Percentiles rank a stretch among this genome's conserved stretches.
Evolutionary conservation across 1,140 invertebrate genomes (phyloP).

Genomic region (Andricus grossulariae): DNA sequence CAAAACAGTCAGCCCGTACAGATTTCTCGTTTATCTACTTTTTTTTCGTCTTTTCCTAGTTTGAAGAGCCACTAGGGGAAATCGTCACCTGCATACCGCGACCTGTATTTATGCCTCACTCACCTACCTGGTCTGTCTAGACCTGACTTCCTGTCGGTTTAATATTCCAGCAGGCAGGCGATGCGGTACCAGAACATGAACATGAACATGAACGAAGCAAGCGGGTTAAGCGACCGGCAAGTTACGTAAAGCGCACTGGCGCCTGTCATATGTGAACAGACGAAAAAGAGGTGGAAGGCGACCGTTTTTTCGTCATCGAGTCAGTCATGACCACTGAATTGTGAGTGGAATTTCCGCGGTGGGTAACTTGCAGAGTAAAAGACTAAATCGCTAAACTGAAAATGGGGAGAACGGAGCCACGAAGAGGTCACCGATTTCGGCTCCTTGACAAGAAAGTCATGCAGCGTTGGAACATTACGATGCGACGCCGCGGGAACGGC

Average conservation of each 20-base stretch:
- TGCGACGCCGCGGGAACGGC: not conserved
- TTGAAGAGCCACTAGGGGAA: too few species aligned
- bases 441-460: not conserved
- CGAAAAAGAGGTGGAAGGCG: not conserved
- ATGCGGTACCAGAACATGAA: conserved; percentile 21
- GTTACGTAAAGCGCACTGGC: conserved; percentile 65
- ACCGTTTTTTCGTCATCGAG: not conserved
- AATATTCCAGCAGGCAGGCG: not conserved
- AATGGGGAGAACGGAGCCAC: not conserved
- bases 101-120: too few species aligned
- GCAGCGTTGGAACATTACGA: not conserved
- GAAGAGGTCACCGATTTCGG: not conserved
- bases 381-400: not conserved
- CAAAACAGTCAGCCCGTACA: too few species aligned
- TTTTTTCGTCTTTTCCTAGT: too few species aligned
- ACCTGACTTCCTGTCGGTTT: not conserved
- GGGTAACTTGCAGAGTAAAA: not conserved
- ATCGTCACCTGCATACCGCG: too few species aligned
- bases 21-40: too few species aligned
- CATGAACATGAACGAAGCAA: conserved; percentile 38
- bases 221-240: conserved; percentile 57
- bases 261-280: conserved; percentile 48
- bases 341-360: not conserved
- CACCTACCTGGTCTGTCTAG: not conserved
- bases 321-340: not conserved